These are phyloP conservation scores for Diadumene lineata DNA, from an alignment of 92 coral and sea anemone genomes.

Conservation along the genomic window DNA sequence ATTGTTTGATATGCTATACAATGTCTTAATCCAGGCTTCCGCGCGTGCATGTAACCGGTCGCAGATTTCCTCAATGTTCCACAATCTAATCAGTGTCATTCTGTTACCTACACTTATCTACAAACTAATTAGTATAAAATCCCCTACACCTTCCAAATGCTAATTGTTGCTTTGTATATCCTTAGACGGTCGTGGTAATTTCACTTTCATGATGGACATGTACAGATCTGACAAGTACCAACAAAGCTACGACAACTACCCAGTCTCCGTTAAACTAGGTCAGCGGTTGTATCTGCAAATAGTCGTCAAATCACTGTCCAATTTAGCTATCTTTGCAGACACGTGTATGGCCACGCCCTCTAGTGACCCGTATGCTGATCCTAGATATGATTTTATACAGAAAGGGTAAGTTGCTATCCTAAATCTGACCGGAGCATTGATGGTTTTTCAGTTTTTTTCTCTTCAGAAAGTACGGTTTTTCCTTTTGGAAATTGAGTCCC, in stretches of 20 bases:
- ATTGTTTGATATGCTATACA: too few relatives aligned
- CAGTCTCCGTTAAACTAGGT: slow-evolving; percentile 41
- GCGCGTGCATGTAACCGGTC: too few relatives aligned
- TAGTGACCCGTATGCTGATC: slow-evolving; percentile 37
- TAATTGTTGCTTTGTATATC: neutral
- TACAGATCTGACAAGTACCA: slow-evolving; percentile 54
- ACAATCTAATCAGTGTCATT: too few relatives aligned
- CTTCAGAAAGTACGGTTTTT: too few relatives aligned
- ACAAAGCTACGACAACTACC: slow-evolving; percentile 48
- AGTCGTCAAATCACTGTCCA: slow-evolving; percentile 48
- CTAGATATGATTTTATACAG: slow-evolving; percentile 45
- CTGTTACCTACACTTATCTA: too few relatives aligned
- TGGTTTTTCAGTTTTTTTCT: too few relatives aligned
- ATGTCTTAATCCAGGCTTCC: too few relatives aligned
- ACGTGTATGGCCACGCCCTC: slow-evolving; percentile 74
- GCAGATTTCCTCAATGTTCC: too few relatives aligned
- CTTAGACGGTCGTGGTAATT: slow-evolving; percentile 63
- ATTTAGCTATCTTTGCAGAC: slow-evolving; percentile 55
- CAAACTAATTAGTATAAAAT: neutral
- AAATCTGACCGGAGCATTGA: too few relatives aligned
- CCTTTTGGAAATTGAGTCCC: too few relatives aligned
- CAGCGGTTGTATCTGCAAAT: slow-evolving; percentile 68
- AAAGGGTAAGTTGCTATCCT: slow-evolving; percentile 63
- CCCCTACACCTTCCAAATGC: neutral
- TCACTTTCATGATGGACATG: slow-evolving; percentile 77